phyloP scores from a whole-genome alignment of 1,140 invertebrate species.

The Drosophila pseudoobscura region DNA sequence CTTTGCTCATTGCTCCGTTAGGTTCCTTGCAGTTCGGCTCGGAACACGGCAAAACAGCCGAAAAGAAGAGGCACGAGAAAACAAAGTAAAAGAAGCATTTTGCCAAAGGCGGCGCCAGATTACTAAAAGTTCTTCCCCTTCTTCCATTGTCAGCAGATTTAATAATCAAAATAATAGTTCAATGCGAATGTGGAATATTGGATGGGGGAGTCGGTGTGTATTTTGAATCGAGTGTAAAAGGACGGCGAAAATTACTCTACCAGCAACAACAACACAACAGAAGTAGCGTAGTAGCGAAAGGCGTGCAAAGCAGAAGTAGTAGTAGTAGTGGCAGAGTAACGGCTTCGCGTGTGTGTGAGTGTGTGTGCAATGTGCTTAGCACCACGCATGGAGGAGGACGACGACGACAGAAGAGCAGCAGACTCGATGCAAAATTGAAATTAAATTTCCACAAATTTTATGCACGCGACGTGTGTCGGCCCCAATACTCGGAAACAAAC shows the following conservation, averaged over 20 bases:
- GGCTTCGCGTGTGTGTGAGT: conserved; percentile 54
- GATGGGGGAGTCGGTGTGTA: background rate
- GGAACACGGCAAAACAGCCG: too few species aligned
- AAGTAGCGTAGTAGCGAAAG: conserved; percentile 42
- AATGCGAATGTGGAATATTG: conserved; percentile 18
- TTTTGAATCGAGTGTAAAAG: conserved; percentile 41
- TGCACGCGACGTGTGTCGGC: conserved; percentile 55
- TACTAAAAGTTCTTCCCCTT: too few species aligned
- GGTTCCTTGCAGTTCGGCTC: too few species aligned
- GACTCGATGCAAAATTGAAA: conserved; percentile 62
- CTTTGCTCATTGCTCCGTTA: background rate
- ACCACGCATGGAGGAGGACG: conserved; percentile 44
- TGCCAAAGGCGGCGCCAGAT: too few species aligned
- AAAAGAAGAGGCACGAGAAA: too few species aligned
- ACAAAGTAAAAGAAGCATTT: too few species aligned
- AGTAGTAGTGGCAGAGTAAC: conserved; percentile 36
- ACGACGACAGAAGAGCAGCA: conserved; percentile 25
- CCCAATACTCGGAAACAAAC: background rate
- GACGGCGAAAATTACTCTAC: conserved; percentile 19
- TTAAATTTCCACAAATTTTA: conserved; percentile 67
- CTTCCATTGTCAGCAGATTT: conserved; percentile 7
- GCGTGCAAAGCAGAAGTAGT: conserved; percentile 57
- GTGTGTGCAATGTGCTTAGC: conserved; percentile 65
- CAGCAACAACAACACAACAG: conserved; percentile 26
- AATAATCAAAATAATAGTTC: conserved; percentile 26